Evolutionary conservation across 2,888 invertebrate genomes (phyloP).

Genomic region (Nephrotoma appendiculata): DNA sequence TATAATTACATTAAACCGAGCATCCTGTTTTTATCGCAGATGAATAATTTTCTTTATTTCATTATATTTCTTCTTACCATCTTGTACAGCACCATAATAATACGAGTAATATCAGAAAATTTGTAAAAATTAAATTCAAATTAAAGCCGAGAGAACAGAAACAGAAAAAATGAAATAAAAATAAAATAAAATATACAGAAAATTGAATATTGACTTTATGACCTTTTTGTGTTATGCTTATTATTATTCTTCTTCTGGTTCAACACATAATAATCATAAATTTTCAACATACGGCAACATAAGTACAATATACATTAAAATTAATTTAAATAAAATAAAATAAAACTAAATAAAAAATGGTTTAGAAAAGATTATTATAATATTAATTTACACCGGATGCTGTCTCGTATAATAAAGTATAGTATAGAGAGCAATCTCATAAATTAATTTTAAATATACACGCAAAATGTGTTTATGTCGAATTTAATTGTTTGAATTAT

Average conservation of each 20-base stretch:
- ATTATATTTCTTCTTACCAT: neutral
- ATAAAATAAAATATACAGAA: neutral
- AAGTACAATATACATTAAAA: neutral
- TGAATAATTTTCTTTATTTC: neutral
- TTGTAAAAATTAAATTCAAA: neutral
- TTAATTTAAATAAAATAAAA: neutral
- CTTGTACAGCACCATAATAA: neutral
- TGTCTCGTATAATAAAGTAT: neutral
- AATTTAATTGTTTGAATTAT: neutral
- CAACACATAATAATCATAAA: neutral
- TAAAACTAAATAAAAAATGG: neutral
- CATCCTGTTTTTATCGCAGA: neutral
- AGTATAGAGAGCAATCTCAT: neutral
- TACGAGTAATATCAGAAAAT: neutral
- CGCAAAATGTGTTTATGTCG: neutral
- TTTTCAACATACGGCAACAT: neutral
- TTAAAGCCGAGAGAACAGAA: neutral
- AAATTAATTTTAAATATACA: neutral
- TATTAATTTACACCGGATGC: neutral
- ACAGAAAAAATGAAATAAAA: neutral
- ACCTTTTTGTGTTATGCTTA: neutral
- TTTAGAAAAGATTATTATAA: neutral
- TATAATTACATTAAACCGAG: neutral
- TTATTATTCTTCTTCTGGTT: neutral
- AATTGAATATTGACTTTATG: neutral